phyloP scores from a whole-genome alignment of 23 tunicate genomes.

The Phallusia fumigata region DNA sequence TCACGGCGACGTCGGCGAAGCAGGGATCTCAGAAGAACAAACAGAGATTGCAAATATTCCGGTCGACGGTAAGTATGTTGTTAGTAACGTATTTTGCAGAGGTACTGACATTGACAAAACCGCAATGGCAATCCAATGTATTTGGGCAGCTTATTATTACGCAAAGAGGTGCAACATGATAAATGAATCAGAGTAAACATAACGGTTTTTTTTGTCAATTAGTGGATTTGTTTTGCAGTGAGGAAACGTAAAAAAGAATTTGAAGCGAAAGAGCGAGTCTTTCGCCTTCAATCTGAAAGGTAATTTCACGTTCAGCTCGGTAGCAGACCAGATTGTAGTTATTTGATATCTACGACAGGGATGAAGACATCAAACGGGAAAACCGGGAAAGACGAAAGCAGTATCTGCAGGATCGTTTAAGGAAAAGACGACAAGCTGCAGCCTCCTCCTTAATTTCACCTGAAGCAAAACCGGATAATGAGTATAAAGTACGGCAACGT shows the following conservation, averaged over 20 bases:
- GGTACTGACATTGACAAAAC: too few species aligned
- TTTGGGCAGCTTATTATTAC: too few species aligned
- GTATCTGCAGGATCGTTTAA: neutral
- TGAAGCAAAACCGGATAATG: neutral
- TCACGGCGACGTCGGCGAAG: too few species aligned
- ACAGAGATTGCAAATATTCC: too few species aligned
- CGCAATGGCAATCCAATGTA: too few species aligned
- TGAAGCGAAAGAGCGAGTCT: neutral
- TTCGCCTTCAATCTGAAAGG: neutral
- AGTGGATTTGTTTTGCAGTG: neutral
- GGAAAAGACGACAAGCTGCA: neutral
- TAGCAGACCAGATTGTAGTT: neutral
- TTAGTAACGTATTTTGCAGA: too few species aligned
- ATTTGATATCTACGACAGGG: neutral
- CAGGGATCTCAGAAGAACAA: too few species aligned
- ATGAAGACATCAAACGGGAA: neutral
- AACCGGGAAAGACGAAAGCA: neutral
- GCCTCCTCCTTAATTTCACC: neutral
- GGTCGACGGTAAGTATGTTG: too few species aligned
- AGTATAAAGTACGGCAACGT: neutral
- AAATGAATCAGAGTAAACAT: too few species aligned
- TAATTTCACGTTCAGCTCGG: too few species aligned
- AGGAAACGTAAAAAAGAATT: neutral
- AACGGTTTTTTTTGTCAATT: too few species aligned
- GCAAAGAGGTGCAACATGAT: too few species aligned